Percentiles rank a stretch among this genome's conserved stretches.
These are phyloP conservation scores for Drosophila teissieri DNA, from an alignment of 1,140 invertebrate genomes.

Conservation along the genomic window DNA sequence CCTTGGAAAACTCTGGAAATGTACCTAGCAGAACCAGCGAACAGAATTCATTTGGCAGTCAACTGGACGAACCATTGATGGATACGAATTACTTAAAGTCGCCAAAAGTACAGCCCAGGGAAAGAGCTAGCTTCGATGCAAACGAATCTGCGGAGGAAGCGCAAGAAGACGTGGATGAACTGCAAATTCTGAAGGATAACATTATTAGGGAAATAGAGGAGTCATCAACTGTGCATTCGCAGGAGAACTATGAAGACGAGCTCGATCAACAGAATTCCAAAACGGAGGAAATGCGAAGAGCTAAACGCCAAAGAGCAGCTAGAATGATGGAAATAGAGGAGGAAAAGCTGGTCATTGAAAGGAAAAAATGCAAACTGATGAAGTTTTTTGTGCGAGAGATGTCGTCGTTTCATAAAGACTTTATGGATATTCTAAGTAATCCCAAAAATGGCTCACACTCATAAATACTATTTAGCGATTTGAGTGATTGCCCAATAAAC, in stretches of 20 bases:
- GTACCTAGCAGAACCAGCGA: background rate
- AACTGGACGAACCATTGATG: background rate
- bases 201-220: conserved; percentile 14
- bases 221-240: background rate
- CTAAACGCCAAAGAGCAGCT: background rate
- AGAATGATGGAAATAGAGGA: conserved; percentile 31
- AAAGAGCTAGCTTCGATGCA: background rate
- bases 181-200: conserved; percentile 1
- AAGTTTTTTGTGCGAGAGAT: conserved; percentile 34
- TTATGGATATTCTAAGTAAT: conserved; percentile 16
- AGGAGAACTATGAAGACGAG: conserved; percentile 16
- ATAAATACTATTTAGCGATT: background rate
- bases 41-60: background rate
- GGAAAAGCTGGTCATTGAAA: conserved; percentile 31
- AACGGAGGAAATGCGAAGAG: background rate
- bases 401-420: conserved; percentile 22
- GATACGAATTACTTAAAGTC: background rate
- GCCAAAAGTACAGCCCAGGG: background rate
- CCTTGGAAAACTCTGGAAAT: background rate
- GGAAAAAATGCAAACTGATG: conserved; percentile 36
- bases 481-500: background rate
- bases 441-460: background rate
- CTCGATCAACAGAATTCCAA: conserved; percentile 16
- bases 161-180: conserved; percentile 10
- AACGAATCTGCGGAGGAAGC: background rate